Percentiles rank a stretch among this genome's conserved stretches.
Conservation (phyloP, 2,797 vertebrate genomes). For the Muscicapa striata region DNA sequence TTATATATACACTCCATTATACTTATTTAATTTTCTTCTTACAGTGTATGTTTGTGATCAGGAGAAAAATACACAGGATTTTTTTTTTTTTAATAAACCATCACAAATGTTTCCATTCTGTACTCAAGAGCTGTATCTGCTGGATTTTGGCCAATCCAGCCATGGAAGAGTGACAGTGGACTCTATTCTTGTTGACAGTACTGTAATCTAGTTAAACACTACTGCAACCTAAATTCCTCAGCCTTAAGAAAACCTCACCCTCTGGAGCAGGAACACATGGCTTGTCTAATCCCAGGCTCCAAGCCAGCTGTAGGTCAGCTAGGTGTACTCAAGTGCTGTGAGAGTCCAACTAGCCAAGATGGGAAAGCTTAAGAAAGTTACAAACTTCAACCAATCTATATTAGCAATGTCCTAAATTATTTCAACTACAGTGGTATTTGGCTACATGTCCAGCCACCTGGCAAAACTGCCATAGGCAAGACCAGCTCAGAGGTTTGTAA, state of each 20-base stretch:
- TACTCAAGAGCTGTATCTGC: background rate
- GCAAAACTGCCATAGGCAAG: background rate
- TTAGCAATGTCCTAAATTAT: slow-evolving; percentile 11
- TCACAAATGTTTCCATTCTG: background rate
- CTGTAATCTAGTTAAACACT: background rate
- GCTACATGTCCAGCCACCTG: background rate
- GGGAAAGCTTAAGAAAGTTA: slow-evolving; percentile 7
- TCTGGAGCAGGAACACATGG: background rate
- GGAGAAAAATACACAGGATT: background rate
- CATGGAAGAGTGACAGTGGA: background rate
- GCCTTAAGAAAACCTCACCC: background rate
- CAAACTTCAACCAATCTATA: background rate
- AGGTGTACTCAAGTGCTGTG: background rate
- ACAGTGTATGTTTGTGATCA: background rate
- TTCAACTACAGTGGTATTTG: background rate
- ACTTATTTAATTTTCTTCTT: background rate
- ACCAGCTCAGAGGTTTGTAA: background rate
- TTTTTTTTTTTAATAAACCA: background rate
- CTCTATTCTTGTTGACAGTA: background rate
- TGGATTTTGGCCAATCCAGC: background rate
- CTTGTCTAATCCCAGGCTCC: background rate
- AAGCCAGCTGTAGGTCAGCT: background rate
- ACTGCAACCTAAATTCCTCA: slow-evolving; percentile 1
- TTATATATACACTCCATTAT: no score
- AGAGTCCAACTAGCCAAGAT: background rate